Evolutionary conservation across 2,113 vertebrate genomes (phyloP), one percentile per base, ranked within the genome.

Genomic region (Caracal caracal): DNA sequence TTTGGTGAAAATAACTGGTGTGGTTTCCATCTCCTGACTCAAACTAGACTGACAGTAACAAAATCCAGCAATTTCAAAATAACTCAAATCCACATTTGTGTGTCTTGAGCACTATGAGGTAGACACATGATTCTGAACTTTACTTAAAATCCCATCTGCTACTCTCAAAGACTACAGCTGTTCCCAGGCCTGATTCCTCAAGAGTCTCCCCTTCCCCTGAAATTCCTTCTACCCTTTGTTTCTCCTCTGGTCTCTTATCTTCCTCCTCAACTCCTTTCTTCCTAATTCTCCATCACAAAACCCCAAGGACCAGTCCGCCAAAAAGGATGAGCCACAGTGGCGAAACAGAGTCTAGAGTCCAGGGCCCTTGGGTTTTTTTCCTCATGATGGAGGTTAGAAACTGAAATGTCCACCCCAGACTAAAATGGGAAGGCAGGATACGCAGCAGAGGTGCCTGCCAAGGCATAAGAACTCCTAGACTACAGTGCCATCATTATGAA

Each of bases 1-100:
- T 15, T 84, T 66, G 78, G 47, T 90, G 85, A 59, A 94, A 93
- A 89, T 86, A 95, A 92, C 37, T 92, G 22, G 26, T 70, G 3
- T 40, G 26, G 65, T 75, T 75, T 94, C 53, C 85, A 37, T 85
- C 90, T 95, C 94, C 59, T 81, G 51, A 96, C 33, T 88, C 90
- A 86, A 93, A 28, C 24, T 43, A 66, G 24, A 75, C 66, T 86
- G 28, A 79, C 24, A 86, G 8, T 83, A 70, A 94, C n/a, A 56
- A 24, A 88, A 59, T 40, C 33, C 22, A 76, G 10, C 33, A 95
- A 92, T 88, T 93, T 92, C 78, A 80, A 91, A 95, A 93, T 56
- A 80, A 91, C 17, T 43, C 94, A 94, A 75, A 85, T 28, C 66
- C 8, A 65, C 35, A 43, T 70, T 56, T 88, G 49, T 76, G 9